phyloP scores from a whole-genome alignment of 2,113 vertebrate genomes.

The Ploceus nigricollis region DNA sequence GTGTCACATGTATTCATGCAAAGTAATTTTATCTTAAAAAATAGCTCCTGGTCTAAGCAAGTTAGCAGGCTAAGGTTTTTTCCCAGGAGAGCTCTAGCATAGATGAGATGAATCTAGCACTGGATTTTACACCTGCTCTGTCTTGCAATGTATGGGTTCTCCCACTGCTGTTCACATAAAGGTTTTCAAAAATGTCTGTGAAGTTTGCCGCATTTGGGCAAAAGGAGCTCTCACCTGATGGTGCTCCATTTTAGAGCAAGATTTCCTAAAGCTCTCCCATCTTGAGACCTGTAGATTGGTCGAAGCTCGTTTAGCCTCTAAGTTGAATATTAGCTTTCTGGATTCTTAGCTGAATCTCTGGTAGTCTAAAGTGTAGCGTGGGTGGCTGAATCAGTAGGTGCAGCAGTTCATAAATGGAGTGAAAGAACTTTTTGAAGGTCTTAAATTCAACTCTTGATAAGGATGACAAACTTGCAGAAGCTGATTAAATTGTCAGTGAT shows the following conservation, averaged over 20 bases:
- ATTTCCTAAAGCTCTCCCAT: background rate
- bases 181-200: background rate
- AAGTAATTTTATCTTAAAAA: background rate
- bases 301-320: background rate
- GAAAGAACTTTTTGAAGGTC: constrained; percentile 45
- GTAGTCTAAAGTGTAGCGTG: constrained; percentile 17
- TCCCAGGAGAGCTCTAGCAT: background rate
- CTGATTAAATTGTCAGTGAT: constrained; percentile 72
- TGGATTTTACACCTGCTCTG: background rate
- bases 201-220: background rate
- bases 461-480: constrained; percentile 62
- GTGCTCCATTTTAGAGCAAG: background rate
- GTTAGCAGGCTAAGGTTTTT: background rate
- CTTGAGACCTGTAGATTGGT: background rate
- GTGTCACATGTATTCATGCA: background rate
- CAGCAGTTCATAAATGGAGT: constrained; percentile 14
- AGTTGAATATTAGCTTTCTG: background rate
- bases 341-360: background rate
- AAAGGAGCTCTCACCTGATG: background rate
- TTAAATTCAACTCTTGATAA: constrained; percentile 47
- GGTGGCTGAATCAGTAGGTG: constrained; percentile 43
- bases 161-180: background rate
- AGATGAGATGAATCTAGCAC: background rate
- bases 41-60: background rate
- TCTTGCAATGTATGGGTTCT: background rate